Evolutionary conservation across 2,797 vertebrate species (phyloP).

Genomic region (Sus cebifrons): DNA sequence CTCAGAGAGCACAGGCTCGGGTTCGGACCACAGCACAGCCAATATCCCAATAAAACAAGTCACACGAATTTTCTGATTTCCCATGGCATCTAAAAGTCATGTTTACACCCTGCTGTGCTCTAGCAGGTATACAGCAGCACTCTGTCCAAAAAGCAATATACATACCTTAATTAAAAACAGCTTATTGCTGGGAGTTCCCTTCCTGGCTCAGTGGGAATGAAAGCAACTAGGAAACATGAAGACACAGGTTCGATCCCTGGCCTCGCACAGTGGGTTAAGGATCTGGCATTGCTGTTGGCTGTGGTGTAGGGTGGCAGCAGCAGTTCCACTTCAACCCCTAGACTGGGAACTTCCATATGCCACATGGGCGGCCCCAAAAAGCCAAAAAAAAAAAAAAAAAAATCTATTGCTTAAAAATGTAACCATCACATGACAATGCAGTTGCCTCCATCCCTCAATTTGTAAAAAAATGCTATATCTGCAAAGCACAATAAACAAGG

Average conservation of each 20-base stretch:
- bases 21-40: background rate
- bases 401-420: background rate
- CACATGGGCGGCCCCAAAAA: too few species aligned
- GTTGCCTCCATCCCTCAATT: background rate
- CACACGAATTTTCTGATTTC: fast-evolving
- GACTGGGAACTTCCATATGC: too few species aligned
- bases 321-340: too few species aligned
- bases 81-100: fast-evolving
- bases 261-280: too few species aligned
- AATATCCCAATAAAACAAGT: too few species aligned
- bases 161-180: background rate
- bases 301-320: too few species aligned
- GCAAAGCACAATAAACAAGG: background rate
- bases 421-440: background rate
- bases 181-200: background rate
- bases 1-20: background rate
- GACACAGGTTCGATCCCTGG: too few species aligned
- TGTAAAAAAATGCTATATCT: fast-evolving
- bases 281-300: too few species aligned
- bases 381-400: too few species aligned
- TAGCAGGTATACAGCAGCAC: fast-evolving
- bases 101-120: fast-evolving
- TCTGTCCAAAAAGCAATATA: too few species aligned
- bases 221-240: too few species aligned
- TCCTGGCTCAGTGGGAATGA: too few species aligned